These are phyloP conservation scores for Holacanthus passer DNA, from an alignment of 2,113 vertebrate species.

Conservation along the genomic window DNA sequence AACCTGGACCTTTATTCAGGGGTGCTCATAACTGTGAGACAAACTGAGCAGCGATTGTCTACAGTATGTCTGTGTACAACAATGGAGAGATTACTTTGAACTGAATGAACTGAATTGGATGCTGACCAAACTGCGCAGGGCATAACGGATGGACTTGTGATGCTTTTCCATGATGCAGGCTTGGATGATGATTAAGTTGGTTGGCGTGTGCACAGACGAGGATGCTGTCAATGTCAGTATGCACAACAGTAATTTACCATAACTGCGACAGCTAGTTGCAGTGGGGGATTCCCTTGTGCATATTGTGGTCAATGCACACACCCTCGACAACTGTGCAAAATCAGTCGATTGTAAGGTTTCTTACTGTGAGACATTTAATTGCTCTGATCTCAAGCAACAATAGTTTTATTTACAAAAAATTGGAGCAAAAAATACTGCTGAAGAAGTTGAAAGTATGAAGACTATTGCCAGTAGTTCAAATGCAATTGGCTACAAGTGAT, in stretches of 20 bases:
- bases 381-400: too few relatives aligned
- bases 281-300: not conserved
- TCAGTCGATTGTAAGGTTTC: too few relatives aligned
- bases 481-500: too few relatives aligned
- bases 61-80: slow-evolving; percentile 10
- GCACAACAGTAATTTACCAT: not conserved
- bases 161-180: not conserved
- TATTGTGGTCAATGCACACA: too few relatives aligned
- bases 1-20: too few relatives aligned
- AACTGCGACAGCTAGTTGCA: not conserved
- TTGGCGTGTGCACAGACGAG: not conserved
- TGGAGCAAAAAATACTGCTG: too few relatives aligned
- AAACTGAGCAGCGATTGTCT: not conserved
- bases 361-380: too few relatives aligned
- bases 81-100: not conserved
- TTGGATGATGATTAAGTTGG: slow-evolving; percentile 14
- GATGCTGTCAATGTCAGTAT: not conserved
- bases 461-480: too few relatives aligned
- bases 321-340: too few relatives aligned
- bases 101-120: not conserved
- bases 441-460: too few relatives aligned
- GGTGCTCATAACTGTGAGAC: too few relatives aligned
- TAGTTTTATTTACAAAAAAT: too few relatives aligned
- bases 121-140: not conserved
- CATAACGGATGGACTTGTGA: not conserved